A percentile compares a stretch with the other conserved stretches of the same genome.
phyloP scores from a whole-genome alignment of 2,797 vertebrate species.

The Lemur catta region DNA sequence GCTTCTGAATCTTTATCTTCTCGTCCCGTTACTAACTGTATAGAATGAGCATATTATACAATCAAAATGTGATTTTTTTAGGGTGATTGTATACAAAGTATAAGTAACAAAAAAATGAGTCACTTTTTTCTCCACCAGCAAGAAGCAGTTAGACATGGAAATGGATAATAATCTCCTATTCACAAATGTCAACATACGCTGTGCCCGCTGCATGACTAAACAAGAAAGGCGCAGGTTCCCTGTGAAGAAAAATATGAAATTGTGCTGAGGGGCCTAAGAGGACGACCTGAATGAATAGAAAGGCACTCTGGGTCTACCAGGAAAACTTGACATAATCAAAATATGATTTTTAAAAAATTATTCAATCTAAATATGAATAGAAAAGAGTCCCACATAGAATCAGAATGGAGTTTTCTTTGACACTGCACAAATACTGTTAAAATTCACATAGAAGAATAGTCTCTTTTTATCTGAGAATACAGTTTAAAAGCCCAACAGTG shows the following conservation, averaged over 20 bases:
- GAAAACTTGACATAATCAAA: no score
- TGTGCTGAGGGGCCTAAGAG: no score
- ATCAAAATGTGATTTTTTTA: background rate
- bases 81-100: background rate
- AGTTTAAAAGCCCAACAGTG: fast-evolving
- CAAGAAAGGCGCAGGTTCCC: fast-evolving
- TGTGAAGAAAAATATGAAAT: fast-evolving
- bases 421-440: no score
- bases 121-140: no score
- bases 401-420: background rate
- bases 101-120: background rate
- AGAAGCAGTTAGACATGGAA: background rate
- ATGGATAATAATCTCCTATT: fast-evolving
- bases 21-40: fast-evolving
- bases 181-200: fast-evolving
- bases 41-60: fast-evolving
- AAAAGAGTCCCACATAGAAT: fast-evolving
- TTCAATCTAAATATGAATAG: no score
- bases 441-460: background rate
- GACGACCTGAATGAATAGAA: fast-evolving
- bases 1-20: background rate
- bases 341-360: no score
- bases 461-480: background rate
- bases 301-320: fast-evolving
- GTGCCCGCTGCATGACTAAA: fast-evolving